A percentile compares a stretch with the other conserved stretches of the same genome.
Evolutionary conservation across 2,113 vertebrate species (phyloP).

Genomic region (Daubentonia madagascariensis): DNA sequence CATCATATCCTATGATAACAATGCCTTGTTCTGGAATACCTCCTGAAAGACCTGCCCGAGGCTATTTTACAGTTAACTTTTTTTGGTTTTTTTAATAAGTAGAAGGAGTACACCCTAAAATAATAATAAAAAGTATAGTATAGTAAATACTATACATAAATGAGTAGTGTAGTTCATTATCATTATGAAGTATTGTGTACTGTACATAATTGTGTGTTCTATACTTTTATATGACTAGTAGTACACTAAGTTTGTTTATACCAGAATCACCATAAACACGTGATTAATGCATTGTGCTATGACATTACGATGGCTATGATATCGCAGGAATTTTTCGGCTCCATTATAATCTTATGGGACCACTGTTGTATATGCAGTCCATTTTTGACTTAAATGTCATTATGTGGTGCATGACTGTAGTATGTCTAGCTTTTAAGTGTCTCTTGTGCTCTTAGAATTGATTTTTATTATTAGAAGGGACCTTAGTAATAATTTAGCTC

Average conservation of each 20-base stretch:
- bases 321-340: background rate
- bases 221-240: background rate
- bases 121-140: background rate
- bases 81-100: background rate
- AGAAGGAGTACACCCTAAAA: background rate
- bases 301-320: background rate
- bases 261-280: background rate
- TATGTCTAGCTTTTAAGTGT: constrained; percentile 32
- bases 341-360: background rate
- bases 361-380: background rate
- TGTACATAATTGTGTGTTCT: background rate
- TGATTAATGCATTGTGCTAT: background rate
- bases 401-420: background rate
- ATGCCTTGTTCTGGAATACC: background rate
- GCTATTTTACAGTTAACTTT: background rate
- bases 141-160: background rate
- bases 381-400: background rate
- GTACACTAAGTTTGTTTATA: background rate
- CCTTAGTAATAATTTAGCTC: background rate
- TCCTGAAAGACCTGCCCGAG: background rate
- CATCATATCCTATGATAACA: background rate
- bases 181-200: background rate
- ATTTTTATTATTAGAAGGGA: background rate
- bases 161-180: background rate
- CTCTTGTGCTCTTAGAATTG: constrained; percentile 16